A percentile compares a stretch with the other conserved stretches of the same genome.
phyloP scores from a whole-genome alignment of 2,113 vertebrate species.

The Mustela lutreola region DNA sequence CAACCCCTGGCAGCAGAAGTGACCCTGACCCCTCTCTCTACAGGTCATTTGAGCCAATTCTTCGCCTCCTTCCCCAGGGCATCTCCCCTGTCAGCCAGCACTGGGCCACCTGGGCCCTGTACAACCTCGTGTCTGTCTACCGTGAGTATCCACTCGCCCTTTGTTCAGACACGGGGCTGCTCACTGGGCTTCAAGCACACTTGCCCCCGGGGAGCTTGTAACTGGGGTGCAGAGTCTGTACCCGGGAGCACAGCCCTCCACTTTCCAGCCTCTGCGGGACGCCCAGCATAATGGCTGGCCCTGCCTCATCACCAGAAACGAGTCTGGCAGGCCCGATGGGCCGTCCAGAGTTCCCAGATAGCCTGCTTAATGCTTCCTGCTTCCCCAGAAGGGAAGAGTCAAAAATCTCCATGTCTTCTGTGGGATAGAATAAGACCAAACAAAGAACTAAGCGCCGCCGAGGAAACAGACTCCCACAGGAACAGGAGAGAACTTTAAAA shows the following conservation, averaged over 20 bases:
- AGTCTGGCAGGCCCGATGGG: background rate
- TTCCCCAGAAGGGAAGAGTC: background rate
- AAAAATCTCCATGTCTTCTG: background rate
- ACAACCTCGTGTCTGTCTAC: conserved; percentile 98
- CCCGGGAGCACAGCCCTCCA: background rate
- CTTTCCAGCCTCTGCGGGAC: background rate
- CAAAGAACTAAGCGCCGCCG: background rate
- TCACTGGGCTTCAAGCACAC: background rate
- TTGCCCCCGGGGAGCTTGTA: background rate
- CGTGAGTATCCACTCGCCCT: conserved; percentile 90
- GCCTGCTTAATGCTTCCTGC: background rate
- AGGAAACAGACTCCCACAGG: background rate
- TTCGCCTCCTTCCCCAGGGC: conserved; percentile 97
- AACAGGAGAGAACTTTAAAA: background rate
- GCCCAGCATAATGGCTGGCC: background rate
- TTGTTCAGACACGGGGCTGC: background rate
- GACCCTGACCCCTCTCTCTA: conserved; percentile 58
- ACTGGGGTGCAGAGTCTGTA: background rate
- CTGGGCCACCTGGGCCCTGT: conserved; percentile 99
- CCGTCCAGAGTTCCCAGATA: background rate
- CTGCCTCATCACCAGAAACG: background rate
- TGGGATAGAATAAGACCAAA: background rate
- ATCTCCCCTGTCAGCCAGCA: conserved; percentile 98
- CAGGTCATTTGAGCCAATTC: conserved; percentile 99
- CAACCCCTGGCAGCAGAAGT: background rate